Base-by-base conservation (phyloP, 2,797 vertebrate genomes). In the Ataeniobius toweri region DNA sequence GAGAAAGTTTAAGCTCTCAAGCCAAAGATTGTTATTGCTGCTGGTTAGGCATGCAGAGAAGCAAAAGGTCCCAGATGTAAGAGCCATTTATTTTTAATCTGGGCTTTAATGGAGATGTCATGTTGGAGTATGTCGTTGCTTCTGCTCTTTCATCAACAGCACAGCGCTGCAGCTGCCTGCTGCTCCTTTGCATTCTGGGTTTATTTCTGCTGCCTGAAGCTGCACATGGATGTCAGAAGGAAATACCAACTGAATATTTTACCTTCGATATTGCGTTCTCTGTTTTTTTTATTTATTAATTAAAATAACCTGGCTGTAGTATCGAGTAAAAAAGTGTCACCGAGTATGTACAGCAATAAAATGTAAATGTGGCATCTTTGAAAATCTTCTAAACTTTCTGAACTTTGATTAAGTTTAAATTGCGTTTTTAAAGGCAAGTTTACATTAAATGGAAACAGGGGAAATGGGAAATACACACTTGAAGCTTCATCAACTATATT, bases 91-190 rank as follows among this genome's bases (percentile, higher is more conserved):
- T 92, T 88, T 94, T 92, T 91, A 88, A 93, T 80, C 0, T 26
- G 74, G 67, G 70, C 24, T 90, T 91, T 92, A 93, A 94, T 91
- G 89, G 85, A 91, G 88, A 88, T 89, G 85, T 90, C 76, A 79
- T 90, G 83, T 90, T 24, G 4, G 24, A 55, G 41, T 39, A 14
- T 7, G 31, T 13, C 36, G 5, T 41, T 22, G 9, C n/a, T 67
- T 85, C 75, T 76, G 5, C 53, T 0, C 81, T 80, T 78, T 18
- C 72, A 75, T 76, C 76, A 22, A 1, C 48, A 51, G 63, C 0
- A 9, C 68, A 36, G 70, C 7, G 4, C 79, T 28, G 41, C 41
- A 18, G 53, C 26, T 74, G 8, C 73, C 65, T 67, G 68, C 76
- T 24, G 50, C 72, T 28, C 12, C 51, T 44, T 63, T 50, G 28